Evolutionary conservation across 2,113 vertebrate species (phyloP).

Genomic region (Mastomys natalensis): DNA sequence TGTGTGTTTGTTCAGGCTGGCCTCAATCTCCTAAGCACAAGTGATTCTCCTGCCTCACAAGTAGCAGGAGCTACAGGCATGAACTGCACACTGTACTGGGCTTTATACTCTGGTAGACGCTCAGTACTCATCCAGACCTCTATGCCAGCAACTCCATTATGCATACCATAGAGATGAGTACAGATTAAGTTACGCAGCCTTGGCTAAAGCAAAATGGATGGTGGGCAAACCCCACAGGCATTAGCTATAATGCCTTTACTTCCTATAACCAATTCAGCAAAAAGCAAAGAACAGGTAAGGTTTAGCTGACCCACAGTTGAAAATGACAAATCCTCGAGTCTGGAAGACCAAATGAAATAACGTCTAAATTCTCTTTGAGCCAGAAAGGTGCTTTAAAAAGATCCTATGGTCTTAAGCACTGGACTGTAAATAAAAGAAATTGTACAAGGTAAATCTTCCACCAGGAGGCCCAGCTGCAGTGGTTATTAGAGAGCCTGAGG

Average conservation of each 20-base stretch:
- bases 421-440: slow-evolving; percentile 48
- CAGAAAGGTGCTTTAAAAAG: slow-evolving; percentile 54
- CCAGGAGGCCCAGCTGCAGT: neutral
- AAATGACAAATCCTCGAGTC: neutral
- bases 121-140: neutral
- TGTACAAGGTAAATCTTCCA: slow-evolving; percentile 46
- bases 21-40: neutral
- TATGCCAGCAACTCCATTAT: neutral
- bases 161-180: neutral
- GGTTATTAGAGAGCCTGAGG: slow-evolving; percentile 36
- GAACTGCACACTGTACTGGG: too few species aligned
- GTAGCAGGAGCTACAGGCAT: neutral
- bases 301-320: slow-evolving; percentile 3
- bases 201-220: neutral
- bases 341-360: slow-evolving; percentile 47
- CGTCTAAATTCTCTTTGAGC: slow-evolving; percentile 52
- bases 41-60: neutral
- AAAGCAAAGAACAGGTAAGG: neutral
- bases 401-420: slow-evolving; percentile 46
- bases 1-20: neutral
- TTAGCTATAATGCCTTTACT: neutral
- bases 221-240: neutral
- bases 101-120: neutral
- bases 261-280: neutral
- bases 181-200: neutral